A percentile compares a stretch with the other conserved stretches of the same genome.
These are phyloP conservation scores for Tadarida brasiliensis DNA, from an alignment of 2,797 vertebrate species.

Conservation along the genomic window DNA sequence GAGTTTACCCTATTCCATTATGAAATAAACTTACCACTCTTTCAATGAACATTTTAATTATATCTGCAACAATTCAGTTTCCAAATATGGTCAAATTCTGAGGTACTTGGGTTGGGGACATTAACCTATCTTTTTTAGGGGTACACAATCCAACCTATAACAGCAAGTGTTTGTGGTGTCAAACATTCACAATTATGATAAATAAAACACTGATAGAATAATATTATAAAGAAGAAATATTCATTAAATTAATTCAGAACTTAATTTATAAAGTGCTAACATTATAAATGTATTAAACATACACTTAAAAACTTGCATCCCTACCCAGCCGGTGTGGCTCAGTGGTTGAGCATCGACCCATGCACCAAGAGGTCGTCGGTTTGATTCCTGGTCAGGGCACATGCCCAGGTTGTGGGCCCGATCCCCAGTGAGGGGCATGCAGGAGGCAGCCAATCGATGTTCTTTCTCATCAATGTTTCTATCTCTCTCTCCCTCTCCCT, in stretches of 20 bases:
- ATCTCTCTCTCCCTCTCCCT: no score
- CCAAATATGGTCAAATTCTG: neutral
- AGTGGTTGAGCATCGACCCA: no score
- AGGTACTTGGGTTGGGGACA: neutral
- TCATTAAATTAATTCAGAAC: neutral
- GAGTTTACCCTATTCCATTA: neutral
- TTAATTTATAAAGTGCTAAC: neutral
- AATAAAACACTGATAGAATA: neutral
- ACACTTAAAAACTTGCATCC: neutral
- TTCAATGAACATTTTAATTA: neutral
- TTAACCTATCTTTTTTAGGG: neutral
- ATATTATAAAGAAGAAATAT: neutral
- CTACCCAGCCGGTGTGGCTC: no score
- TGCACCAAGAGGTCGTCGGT: no score
- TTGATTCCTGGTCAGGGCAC: no score
- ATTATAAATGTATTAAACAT: neutral
- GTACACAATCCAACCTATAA: neutral
- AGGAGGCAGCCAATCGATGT: no score
- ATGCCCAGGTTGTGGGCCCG: no score
- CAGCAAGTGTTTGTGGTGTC: neutral
- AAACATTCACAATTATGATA: neutral
- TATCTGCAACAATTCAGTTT: neutral
- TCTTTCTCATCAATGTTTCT: no score
- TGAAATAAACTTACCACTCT: neutral
- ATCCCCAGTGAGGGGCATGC: no score